phyloP scores from a whole-genome alignment of 1,140 invertebrate genomes.

The Pogonomyrmex barbatus region DNA sequence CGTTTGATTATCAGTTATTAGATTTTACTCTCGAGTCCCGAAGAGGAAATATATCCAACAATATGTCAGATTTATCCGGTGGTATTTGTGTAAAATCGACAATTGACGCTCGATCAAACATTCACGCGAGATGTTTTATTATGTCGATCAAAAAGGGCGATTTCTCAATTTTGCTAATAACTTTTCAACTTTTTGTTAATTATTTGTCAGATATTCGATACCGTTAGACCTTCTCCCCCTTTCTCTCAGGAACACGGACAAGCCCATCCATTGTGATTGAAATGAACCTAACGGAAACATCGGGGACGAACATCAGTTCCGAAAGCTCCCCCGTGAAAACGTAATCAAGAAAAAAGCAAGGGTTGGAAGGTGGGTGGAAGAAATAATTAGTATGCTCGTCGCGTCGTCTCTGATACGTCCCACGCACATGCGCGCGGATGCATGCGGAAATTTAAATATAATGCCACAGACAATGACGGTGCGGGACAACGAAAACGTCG shows the following conservation, averaged over 20 bases:
- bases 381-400: conserved; percentile 76
- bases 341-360: conserved; percentile 43
- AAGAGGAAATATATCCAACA: background rate
- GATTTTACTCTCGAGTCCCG: background rate
- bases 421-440: conserved; percentile 56
- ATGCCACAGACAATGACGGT: conserved; percentile 73
- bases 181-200: background rate
- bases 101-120: background rate
- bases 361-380: background rate
- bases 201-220: conserved; percentile 20
- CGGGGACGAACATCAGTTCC: conserved; percentile 1
- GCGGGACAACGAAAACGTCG: conserved; percentile 67
- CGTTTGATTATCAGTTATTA: background rate
- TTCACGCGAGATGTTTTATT: background rate
- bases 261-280: conserved; percentile 19
- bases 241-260: background rate
- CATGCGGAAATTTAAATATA: conserved; percentile 79
- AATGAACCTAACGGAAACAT: conserved; percentile 7
- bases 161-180: conserved; percentile 6
- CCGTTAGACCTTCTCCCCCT: conserved; percentile 5
- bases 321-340: conserved; percentile 23
- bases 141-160: background rate
- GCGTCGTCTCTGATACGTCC: conserved; percentile 64
- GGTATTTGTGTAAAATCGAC: background rate
- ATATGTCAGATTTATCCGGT: background rate